Evolutionary conservation across 1,140 invertebrate genomes (phyloP), one percentile per base, ranked within the genome.

Genomic region (Drosophila pectinifera): DNA sequence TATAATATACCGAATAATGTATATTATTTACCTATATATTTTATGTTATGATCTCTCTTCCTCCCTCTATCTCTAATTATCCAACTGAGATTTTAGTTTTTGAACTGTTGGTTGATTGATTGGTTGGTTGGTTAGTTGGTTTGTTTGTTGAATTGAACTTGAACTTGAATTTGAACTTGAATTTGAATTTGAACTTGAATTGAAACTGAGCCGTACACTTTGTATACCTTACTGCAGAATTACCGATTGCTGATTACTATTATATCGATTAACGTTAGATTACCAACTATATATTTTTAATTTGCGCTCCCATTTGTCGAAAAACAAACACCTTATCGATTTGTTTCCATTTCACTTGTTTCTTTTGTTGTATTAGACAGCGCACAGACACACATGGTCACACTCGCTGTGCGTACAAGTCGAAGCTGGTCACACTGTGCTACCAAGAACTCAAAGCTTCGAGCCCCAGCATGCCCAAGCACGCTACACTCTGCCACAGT

Each of bases 71-170:
- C 46, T 63, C 16, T 63, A n/a, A n/a, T 61, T 18, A 56, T 18
- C 61, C 61, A 69, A 74, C 22, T 51, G 64, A 76, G 70, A 74
- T 76, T 74, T 76, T 67, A 20, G 34, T 77, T 77, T 70, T 72
- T 78, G 46, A 78, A 74, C 72, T 79, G 61, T 74, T 79, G 58
- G 70, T 74, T 80, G 41, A 57, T 72, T 78, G 56, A 39, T 79
- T 69, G 59, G 61, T 77, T 76, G 68, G 61, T 69, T 70, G 42
- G 63, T 68, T 69, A 38, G 67, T 69, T 69, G 64, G 65, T 57
- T 69, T 68, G 65, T 65, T 65, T 67, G 62, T 55, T 69, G 46
- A 54, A 59, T 58, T 67, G 41, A 70, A 58, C 56, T 70, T 51
- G 53, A 63, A 49, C 24, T 51, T 56, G 48, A 49, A 53, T 49